A percentile compares a stretch with the other conserved stretches of the same genome.
phyloP scores from a whole-genome alignment of 2,888 invertebrate genomes.

The Willowsia nigromaculata region DNA sequence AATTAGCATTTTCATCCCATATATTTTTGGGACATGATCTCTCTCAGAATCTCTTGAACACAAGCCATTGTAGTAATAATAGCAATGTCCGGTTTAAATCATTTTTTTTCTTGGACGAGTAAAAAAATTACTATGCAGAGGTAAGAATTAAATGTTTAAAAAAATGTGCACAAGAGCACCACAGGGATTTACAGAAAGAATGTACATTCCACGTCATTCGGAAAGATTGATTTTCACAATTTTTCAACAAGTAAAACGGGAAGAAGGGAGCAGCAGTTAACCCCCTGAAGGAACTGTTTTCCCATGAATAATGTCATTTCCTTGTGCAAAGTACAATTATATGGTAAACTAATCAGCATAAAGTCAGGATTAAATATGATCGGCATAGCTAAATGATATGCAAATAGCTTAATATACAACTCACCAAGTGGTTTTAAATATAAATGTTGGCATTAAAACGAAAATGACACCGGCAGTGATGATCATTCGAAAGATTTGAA shows the following conservation, averaged over 20 bases:
- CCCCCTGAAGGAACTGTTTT: constrained; percentile 7
- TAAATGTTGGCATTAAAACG: background rate
- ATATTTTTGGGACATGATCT: background rate
- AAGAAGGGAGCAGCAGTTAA: constrained; percentile 13
- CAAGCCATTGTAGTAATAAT: background rate
- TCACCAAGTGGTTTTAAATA: background rate
- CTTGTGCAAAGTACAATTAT: background rate
- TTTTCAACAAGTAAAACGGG: background rate
- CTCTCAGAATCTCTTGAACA: background rate
- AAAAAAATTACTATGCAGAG: background rate
- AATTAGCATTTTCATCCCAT: constrained; percentile 52
- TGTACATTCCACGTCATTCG: background rate
- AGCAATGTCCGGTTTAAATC: constrained; percentile 12
- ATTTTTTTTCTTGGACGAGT: too few species aligned
- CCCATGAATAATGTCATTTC: constrained; percentile 31
- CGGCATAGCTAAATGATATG: background rate
- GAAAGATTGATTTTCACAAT: background rate
- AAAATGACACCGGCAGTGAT: background rate
- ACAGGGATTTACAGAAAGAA: background rate
- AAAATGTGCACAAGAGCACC: background rate
- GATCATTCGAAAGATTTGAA: background rate
- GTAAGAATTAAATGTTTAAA: background rate
- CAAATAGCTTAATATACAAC: background rate
- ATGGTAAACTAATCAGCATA: background rate
- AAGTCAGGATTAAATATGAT: too few species aligned